These are phyloP conservation scores for Solea senegalensis DNA, from an alignment of 2,113 vertebrate species.

Conservation along the genomic window DNA sequence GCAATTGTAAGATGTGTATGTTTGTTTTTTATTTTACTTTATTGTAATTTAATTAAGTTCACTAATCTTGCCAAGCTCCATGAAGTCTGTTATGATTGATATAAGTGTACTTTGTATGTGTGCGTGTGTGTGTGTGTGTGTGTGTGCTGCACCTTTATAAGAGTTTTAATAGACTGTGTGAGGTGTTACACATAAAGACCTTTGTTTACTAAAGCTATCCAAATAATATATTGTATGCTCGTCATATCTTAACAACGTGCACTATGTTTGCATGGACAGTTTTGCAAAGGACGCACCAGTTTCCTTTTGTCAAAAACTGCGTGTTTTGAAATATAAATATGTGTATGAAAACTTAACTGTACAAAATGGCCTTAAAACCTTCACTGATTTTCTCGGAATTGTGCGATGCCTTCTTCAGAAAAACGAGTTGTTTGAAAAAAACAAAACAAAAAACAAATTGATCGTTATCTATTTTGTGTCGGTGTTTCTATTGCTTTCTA, in stretches of 20 bases:
- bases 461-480: slow-evolving; percentile 83
- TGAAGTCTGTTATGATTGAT: slow-evolving; percentile 37
- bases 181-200: slow-evolving; percentile 80
- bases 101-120: slow-evolving; percentile 5
- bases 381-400: slow-evolving; percentile 91
- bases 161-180: slow-evolving; percentile 78
- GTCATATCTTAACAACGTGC: slow-evolving; percentile 86
- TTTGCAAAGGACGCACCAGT: slow-evolving; percentile 89
- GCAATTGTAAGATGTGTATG: not conserved
- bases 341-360: slow-evolving; percentile 81
- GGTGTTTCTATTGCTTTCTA: slow-evolving; percentile 87
- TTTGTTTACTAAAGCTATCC: slow-evolving; percentile 89
- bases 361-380: slow-evolving; percentile 98
- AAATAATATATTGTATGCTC: slow-evolving; percentile 87
- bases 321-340: slow-evolving; percentile 82
- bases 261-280: slow-evolving; percentile 95
- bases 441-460: slow-evolving; percentile 23
- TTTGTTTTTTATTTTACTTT: not conserved
- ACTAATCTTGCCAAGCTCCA: slow-evolving; percentile 43
- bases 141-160: slow-evolving; percentile 41
- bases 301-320: slow-evolving; percentile 87
- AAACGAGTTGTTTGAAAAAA: slow-evolving; percentile 74
- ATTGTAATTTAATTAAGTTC: slow-evolving; percentile 23
- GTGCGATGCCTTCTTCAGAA: slow-evolving; percentile 94
- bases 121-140: slow-evolving; percentile 8